A percentile compares a stretch with the other conserved stretches of the same genome.
Conservation (phyloP, 2,888 invertebrate species). For the Aphodius granarius region DNA sequence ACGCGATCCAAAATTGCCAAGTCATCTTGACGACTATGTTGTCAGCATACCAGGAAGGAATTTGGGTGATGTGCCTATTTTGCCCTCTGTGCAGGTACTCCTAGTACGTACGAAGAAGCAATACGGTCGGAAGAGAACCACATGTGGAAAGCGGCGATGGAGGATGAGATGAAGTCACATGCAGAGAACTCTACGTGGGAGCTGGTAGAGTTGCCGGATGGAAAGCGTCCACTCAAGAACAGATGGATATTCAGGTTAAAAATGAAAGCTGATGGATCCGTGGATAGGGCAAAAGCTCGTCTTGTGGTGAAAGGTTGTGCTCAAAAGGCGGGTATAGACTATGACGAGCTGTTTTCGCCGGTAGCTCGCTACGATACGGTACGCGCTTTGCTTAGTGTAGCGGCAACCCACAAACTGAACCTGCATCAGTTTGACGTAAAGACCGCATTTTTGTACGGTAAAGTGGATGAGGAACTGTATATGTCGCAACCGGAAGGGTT, state of each 20-base stretch:
- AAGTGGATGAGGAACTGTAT: background rate
- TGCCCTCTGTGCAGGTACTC: too few species aligned
- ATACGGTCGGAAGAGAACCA: slow-evolving; percentile 7
- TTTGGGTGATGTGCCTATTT: too few species aligned
- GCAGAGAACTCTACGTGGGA: slow-evolving; percentile 41
- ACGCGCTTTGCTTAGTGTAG: background rate
- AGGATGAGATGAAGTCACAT: slow-evolving; percentile 39
- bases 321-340: background rate
- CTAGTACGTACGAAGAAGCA: slow-evolving; percentile 13
- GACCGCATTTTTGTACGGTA: background rate
- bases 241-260: slow-evolving; percentile 42
- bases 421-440: too few species aligned
- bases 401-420: background rate
- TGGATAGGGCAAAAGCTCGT: slow-evolving; percentile 40
- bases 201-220: slow-evolving; percentile 34
- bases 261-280: slow-evolving; percentile 37
- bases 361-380: slow-evolving; percentile 10
- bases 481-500: slow-evolving; percentile 46
- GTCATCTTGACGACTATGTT: background rate
- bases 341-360: background rate
- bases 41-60: too few species aligned
- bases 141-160: slow-evolving; percentile 28
- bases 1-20: too few species aligned
- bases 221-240: slow-evolving; percentile 35
- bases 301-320: slow-evolving; percentile 35